Conservation (phyloP, 2,888 invertebrate genomes). For the Phymatocera aterrima region DNA sequence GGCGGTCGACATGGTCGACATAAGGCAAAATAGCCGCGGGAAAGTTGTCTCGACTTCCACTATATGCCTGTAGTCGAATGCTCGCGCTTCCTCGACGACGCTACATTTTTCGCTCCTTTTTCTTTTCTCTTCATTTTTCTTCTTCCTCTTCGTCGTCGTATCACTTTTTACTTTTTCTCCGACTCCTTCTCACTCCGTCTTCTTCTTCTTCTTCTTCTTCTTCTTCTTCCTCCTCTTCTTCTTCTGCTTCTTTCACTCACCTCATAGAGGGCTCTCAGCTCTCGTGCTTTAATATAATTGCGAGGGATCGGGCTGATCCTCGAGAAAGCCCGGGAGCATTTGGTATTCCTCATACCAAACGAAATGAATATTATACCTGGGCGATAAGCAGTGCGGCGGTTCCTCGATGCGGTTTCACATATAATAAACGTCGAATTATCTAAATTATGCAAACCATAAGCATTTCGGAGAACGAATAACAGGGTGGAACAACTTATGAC, state of each 20-base stretch:
- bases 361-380: neutral
- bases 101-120: no score
- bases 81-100: constrained; percentile 36
- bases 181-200: constrained; percentile 49
- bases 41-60: constrained; percentile 45
- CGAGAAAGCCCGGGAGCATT: constrained; percentile 39
- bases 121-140: constrained; percentile 54
- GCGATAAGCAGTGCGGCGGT: constrained; percentile 7
- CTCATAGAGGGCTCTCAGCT: constrained; percentile 31
- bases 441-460: constrained; percentile 53
- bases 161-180: neutral
- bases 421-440: constrained; percentile 61
- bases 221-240: constrained; percentile 48
- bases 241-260: constrained; percentile 51
- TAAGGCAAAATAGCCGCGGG: constrained; percentile 50
- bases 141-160: constrained; percentile 11
- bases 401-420: constrained; percentile 52
- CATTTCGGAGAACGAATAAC: constrained; percentile 42
- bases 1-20: constrained; percentile 48
- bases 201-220: neutral
- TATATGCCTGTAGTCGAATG: constrained; percentile 47
- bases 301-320: constrained; percentile 47
- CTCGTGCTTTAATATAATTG: constrained; percentile 49
- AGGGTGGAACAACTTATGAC: constrained; percentile 5
- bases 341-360: neutral